Evolutionary conservation across 2,888 invertebrate species (phyloP).

Genomic region (Synanthedon andrenaeformis): DNA sequence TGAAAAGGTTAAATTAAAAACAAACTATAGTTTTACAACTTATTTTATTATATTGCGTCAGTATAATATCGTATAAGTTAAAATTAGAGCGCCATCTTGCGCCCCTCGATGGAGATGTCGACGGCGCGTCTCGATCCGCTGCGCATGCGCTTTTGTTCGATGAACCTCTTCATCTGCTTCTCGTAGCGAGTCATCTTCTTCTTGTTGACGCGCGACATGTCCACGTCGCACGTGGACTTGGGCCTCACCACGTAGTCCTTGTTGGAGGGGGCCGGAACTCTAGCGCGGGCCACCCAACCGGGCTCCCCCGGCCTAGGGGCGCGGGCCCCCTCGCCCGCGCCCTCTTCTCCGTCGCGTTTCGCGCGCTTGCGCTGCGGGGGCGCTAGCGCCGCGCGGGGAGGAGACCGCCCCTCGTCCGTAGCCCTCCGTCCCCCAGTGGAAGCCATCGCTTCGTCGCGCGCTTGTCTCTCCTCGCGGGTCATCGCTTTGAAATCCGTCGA

Average conservation of each 20-base stretch:
- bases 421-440: conserved; percentile 51
- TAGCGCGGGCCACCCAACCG: conserved; percentile 94
- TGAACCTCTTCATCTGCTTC: conserved; percentile 90
- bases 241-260: conserved; percentile 97
- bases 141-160: conserved; percentile 85
- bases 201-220: conserved; percentile 84
- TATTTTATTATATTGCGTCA: neutral
- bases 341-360: conserved; percentile 73
- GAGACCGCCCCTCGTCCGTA: conserved; percentile 43
- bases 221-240: conserved; percentile 88
- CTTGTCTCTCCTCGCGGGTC: conserved; percentile 92
- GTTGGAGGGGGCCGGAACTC: conserved; percentile 94
- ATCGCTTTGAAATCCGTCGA: conserved; percentile 93
- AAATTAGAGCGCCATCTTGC: conserved; percentile 90
- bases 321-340: neutral
- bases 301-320: conserved; percentile 86
- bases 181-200: conserved; percentile 92
- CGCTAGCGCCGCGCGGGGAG: conserved; percentile 11
- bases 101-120: conserved; percentile 95
- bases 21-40: neutral
- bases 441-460: conserved; percentile 91
- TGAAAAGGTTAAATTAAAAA: neutral
- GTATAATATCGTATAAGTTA: neutral
- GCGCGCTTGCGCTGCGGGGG: conserved; percentile 77
- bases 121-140: conserved; percentile 88